A percentile compares a stretch with the other conserved stretches of the same genome.
Evolutionary conservation across 2,888 invertebrate species (phyloP).

Genomic region (Smittia aterrima): DNA sequence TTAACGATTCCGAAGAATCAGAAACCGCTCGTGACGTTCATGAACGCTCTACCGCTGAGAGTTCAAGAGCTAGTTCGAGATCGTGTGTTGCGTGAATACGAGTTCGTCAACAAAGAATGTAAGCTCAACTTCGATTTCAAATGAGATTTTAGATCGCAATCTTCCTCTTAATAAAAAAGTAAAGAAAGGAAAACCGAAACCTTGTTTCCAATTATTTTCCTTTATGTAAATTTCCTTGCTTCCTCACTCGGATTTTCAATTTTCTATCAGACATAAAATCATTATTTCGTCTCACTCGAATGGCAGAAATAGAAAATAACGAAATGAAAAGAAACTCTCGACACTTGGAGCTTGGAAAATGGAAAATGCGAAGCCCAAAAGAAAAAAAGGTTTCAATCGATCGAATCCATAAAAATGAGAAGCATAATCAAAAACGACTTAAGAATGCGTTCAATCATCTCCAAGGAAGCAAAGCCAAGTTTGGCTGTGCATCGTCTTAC

Average conservation of each 20-base stretch:
- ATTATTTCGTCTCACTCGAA: too few species aligned
- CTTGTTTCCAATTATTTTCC: background rate
- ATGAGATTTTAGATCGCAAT: too few species aligned
- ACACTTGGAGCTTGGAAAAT: background rate
- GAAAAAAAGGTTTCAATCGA: constrained; percentile 33
- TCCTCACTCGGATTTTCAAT: too few species aligned
- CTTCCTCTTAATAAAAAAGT: background rate
- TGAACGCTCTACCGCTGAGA: background rate
- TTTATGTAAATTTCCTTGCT: too few species aligned
- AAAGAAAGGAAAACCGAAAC: background rate
- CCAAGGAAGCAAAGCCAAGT: background rate
- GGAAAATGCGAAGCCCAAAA: background rate
- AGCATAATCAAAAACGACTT: constrained; percentile 36
- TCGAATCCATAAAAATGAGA: background rate
- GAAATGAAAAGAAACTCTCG: too few species aligned
- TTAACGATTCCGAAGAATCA: background rate
- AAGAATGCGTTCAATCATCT: constrained; percentile 40
- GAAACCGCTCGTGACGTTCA: background rate
- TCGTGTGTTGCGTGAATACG: constrained; percentile 1
- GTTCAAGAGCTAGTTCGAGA: constrained; percentile 20
- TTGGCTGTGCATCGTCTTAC: constrained; percentile 4
- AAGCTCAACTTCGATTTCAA: background rate
- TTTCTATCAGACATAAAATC: too few species aligned
- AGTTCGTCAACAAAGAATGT: background rate
- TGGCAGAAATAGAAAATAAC: too few species aligned